Conservation (phyloP, 2,888 invertebrate genomes). For the Tuberolachnus salignus region DNA sequence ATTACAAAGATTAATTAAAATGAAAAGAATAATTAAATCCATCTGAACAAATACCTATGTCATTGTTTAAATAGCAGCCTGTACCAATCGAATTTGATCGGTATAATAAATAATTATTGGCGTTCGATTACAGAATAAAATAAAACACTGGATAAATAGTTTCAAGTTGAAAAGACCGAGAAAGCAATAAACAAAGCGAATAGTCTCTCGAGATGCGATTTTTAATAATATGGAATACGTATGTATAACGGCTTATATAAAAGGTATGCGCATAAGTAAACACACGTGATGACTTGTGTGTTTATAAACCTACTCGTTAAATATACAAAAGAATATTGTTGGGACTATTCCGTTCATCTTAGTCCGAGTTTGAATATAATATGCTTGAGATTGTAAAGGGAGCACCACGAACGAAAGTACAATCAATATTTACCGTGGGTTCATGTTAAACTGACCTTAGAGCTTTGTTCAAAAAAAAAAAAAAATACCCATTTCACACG, state of each 20-base stretch:
- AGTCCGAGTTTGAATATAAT: conserved; percentile 16
- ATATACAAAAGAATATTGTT: neutral
- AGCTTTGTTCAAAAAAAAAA: conserved; percentile 13
- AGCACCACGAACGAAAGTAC: conserved; percentile 21
- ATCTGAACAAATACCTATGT: too few relatives aligned
- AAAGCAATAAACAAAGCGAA: neutral
- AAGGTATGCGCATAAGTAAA: conserved; percentile 25
- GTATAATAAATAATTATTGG: too few relatives aligned
- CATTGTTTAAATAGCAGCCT: too few relatives aligned
- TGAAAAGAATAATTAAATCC: too few relatives aligned
- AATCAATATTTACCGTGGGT: conserved; percentile 52
- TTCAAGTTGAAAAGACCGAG: neutral
- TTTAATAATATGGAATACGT: too few relatives aligned
- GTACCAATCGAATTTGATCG: too few relatives aligned
- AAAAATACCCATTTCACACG: conserved; percentile 44
- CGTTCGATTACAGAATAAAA: too few relatives aligned
- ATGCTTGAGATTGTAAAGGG: conserved; percentile 14
- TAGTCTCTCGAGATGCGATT: too few relatives aligned
- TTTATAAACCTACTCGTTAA: neutral
- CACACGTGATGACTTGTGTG: neutral
- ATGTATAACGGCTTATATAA: neutral
- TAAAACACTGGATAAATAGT: too few relatives aligned
- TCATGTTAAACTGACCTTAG: conserved; percentile 52
- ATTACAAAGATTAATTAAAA: too few relatives aligned
- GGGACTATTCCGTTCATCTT: conserved; percentile 37